Conservation (phyloP, 2,888 invertebrate genomes). For the Reticulitermes lucifugus region DNA sequence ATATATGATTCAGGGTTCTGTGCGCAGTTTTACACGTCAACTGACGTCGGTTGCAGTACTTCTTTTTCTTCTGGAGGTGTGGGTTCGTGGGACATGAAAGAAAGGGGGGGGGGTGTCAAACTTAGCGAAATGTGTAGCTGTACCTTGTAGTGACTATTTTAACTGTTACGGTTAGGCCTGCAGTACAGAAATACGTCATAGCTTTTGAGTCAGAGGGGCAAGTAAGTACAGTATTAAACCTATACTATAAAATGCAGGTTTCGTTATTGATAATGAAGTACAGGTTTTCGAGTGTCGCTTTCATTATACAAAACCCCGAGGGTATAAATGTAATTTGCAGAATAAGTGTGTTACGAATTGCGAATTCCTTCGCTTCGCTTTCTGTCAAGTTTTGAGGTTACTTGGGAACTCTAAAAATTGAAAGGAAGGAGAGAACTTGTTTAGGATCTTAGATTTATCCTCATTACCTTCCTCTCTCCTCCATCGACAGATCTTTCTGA, state of each 20-base stretch:
- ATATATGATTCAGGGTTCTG: too few relatives aligned
- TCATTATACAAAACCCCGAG: not conserved
- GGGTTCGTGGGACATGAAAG: too few relatives aligned
- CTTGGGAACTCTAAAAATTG: conserved; percentile 11
- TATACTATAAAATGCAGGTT: not conserved
- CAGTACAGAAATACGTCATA: not conserved
- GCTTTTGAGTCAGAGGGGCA: too few relatives aligned
- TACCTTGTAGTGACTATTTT: too few relatives aligned
- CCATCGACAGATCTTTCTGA: not conserved
- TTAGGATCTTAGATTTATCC: not conserved
- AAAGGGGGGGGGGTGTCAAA: too few relatives aligned
- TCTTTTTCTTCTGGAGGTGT: too few relatives aligned
- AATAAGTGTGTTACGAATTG: not conserved
- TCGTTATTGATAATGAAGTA: not conserved
- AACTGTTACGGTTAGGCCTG: too few relatives aligned
- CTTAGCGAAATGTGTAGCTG: too few relatives aligned
- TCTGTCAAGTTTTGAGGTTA: not conserved
- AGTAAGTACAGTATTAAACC: not conserved
- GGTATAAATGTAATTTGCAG: conserved; percentile 11
- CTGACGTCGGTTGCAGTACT: too few relatives aligned
- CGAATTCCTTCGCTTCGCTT: not conserved
- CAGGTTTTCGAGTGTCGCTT: not conserved
- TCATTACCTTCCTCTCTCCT: not conserved
- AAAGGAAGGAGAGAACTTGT: not conserved
- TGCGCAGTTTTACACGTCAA: too few relatives aligned